Evolutionary conservation across 1,140 invertebrate genomes (phyloP).

Genomic region (Dufourea novaeangliae): DNA sequence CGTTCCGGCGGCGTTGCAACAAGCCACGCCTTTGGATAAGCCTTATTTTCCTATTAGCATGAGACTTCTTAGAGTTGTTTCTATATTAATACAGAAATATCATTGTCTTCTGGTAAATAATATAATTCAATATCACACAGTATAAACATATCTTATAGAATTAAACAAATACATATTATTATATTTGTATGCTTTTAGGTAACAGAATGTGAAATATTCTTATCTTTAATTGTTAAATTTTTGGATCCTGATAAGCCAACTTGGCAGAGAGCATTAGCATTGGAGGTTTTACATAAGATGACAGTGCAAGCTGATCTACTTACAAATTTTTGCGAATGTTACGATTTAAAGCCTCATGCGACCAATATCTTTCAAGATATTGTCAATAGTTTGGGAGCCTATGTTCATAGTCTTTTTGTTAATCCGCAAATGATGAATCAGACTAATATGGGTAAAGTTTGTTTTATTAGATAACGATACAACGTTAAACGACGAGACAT

Average conservation of each 20-base stretch:
- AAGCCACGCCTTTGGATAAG: slow-evolving; percentile 89
- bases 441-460: slow-evolving; percentile 74
- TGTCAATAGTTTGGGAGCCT: slow-evolving; percentile 96
- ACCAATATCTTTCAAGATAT: slow-evolving; percentile 97
- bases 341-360: slow-evolving; percentile 95
- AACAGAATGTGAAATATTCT: slow-evolving; percentile 99
- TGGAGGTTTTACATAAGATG: slow-evolving; percentile 98
- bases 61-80: slow-evolving; percentile 95
- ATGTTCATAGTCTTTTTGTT: slow-evolving; percentile 96
- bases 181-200: slow-evolving; percentile 84
- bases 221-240: slow-evolving; percentile 98
- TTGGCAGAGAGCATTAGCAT: slow-evolving; percentile 96
- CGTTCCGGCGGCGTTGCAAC: slow-evolving; percentile 80
- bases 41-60: slow-evolving; percentile 99
- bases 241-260: slow-evolving; percentile 97
- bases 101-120: slow-evolving; percentile 92
- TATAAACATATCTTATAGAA: not conserved
- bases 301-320: slow-evolving; percentile 93
- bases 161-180: not conserved
- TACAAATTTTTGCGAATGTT: slow-evolving; percentile 95
- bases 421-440: slow-evolving; percentile 83
- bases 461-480: slow-evolving; percentile 36
- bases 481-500: slow-evolving; percentile 29
- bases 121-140: not conserved
- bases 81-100: slow-evolving; percentile 96